These are phyloP conservation scores for Harlomillsia oculata DNA, from an alignment of 1,140 invertebrate genomes.

Conservation along the genomic window DNA sequence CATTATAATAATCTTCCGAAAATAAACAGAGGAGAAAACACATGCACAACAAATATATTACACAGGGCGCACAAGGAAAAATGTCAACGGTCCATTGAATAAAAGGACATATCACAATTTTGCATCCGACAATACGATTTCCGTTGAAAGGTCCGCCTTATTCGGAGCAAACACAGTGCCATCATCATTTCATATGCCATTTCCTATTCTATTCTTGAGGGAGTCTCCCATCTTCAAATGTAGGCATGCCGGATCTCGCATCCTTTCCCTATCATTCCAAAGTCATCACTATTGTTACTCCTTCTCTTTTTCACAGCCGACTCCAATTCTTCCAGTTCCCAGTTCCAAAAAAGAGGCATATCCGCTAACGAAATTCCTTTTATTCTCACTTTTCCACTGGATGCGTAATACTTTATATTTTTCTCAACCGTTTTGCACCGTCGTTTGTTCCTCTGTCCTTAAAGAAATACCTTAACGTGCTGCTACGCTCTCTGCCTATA, in stretches of 20 bases:
- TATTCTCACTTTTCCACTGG: background rate
- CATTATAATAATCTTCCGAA: background rate
- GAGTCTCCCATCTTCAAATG: constrained; percentile 2
- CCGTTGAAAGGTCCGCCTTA: constrained; percentile 4
- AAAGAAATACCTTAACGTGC: background rate
- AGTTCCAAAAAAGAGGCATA: background rate
- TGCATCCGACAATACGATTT: background rate
- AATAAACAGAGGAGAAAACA: background rate
- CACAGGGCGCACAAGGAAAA: background rate
- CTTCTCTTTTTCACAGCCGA: background rate
- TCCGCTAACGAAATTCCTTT: background rate
- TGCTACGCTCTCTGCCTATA: background rate
- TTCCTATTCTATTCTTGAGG: constrained; percentile 5
- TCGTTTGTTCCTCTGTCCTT: too few relatives aligned
- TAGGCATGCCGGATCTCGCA: constrained; percentile 4
- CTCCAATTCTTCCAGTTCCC: background rate
- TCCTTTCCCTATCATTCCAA: too few relatives aligned
- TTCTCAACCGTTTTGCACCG: too few relatives aligned
- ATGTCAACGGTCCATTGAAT: background rate
- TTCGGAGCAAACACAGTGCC: background rate
- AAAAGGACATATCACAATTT: constrained; percentile 3
- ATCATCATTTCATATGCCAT: constrained; percentile 12
- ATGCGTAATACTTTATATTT: background rate
- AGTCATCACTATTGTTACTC: too few relatives aligned
- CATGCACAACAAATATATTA: background rate